A percentile compares a stretch with the other conserved stretches of the same genome.
Evolutionary conservation across 2,797 vertebrate genomes (phyloP).

Genomic region (Coluber constrictor): DNA sequence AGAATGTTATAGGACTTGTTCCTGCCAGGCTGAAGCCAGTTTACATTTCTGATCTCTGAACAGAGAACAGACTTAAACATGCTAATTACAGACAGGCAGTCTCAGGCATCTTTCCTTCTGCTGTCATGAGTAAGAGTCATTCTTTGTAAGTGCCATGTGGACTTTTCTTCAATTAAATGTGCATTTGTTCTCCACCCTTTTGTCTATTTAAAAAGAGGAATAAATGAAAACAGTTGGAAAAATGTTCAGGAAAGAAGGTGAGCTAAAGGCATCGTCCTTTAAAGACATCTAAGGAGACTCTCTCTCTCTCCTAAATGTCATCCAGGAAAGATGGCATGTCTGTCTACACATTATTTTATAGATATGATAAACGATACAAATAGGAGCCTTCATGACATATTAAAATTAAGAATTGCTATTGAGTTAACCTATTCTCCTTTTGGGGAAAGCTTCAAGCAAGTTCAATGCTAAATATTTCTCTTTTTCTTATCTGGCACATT

Average conservation of each 20-base stretch:
- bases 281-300: not conserved
- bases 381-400: not conserved
- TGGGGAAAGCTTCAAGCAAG: not conserved
- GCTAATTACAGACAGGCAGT: not conserved
- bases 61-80: not conserved
- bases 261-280: not conserved
- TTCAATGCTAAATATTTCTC: not conserved
- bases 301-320: not conserved
- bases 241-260: not conserved
- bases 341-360: not conserved
- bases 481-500: accelerated
- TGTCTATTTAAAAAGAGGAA: not conserved
- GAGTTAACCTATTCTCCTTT: not conserved
- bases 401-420: not conserved
- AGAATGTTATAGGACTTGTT: not conserved
- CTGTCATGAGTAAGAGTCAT: not conserved
- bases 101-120: not conserved
- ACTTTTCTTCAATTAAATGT: not conserved
- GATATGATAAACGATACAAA: not conserved
- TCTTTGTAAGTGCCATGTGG: not conserved
- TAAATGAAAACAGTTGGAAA: not conserved
- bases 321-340: not conserved
- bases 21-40: not conserved
- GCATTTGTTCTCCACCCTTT: not conserved
- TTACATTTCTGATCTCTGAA: not conserved